Evolutionary conservation across 2,113 vertebrate species (phyloP).

Genomic region (Gasterosteus nipponicus): DNA sequence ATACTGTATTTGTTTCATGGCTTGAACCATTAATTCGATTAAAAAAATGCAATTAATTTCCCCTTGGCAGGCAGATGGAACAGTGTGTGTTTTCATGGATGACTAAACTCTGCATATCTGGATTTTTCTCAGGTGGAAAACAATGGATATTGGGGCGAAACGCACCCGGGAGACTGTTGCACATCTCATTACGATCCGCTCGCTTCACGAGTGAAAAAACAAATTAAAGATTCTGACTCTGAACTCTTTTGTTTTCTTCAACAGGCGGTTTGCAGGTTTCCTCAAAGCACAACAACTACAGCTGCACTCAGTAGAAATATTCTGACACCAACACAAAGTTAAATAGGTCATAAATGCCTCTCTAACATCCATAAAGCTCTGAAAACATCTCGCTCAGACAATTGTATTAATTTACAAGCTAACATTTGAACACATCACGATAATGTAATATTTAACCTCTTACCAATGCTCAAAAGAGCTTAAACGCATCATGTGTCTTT

Average conservation of each 20-base stretch:
- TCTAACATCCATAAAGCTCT: neutral
- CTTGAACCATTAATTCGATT: conserved; percentile 25
- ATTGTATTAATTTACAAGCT: neutral
- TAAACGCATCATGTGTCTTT: neutral
- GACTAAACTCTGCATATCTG: conserved; percentile 34
- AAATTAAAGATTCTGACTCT: conserved; percentile 51
- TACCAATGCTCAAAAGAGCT: neutral
- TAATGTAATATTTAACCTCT: neutral
- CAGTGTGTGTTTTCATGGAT: conserved; percentile 45
- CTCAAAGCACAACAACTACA: conserved; percentile 12
- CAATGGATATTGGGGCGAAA: conserved; percentile 40
- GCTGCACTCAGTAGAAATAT: neutral
- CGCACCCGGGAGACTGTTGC: conserved; percentile 22
- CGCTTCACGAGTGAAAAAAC: conserved; percentile 33
- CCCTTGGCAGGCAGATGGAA: conserved; percentile 2
- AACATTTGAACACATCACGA: neutral
- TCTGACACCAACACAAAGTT: neutral
- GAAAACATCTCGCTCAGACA: neutral
- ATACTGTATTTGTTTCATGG: neutral
- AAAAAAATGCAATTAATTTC: conserved; percentile 15
- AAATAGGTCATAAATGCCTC: too few relatives aligned
- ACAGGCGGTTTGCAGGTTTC: conserved; percentile 2
- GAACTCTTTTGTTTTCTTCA: conserved; percentile 43
- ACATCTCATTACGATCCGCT: conserved; percentile 55
- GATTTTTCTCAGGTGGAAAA: conserved; percentile 51